Percentiles rank a stretch among this genome's conserved stretches.
These are phyloP conservation scores for Brenthis daphne DNA, from an alignment of 2,888 invertebrate species.

Conservation along the genomic window DNA sequence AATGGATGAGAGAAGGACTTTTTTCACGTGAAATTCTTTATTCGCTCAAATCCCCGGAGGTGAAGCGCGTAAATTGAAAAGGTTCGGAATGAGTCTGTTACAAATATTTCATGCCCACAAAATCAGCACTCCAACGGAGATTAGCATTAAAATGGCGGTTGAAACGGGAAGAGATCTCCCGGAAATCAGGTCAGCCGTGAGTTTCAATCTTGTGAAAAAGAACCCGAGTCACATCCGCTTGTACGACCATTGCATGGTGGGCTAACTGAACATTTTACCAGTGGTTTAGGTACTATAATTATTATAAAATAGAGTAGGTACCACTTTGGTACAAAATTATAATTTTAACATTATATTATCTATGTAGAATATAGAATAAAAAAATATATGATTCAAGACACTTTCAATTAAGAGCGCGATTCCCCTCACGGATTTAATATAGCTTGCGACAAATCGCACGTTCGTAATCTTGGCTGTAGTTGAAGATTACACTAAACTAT, in stretches of 20 bases:
- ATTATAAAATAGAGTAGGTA: too few species aligned
- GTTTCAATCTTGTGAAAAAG: slow-evolving; percentile 30
- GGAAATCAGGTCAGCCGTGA: slow-evolving; percentile 46
- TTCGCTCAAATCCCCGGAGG: slow-evolving; percentile 54
- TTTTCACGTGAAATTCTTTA: slow-evolving; percentile 53
- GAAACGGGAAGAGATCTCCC: slow-evolving; percentile 55
- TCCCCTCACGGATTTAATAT: slow-evolving; percentile 12
- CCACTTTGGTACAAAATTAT: too few species aligned
- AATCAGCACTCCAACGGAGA: slow-evolving; percentile 65
- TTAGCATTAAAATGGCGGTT: slow-evolving; percentile 72
- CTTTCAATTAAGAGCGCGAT: slow-evolving; percentile 13
- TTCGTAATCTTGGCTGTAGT: slow-evolving; percentile 6
- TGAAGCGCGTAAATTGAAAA: slow-evolving; percentile 57
- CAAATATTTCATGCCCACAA: slow-evolving; percentile 70
- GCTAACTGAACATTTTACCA: slow-evolving; percentile 20
- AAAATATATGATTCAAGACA: not conserved
- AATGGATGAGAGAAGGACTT: not conserved
- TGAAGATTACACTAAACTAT: too few species aligned
- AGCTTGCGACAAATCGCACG: slow-evolving; percentile 17
- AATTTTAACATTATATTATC: too few species aligned
- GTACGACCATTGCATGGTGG: slow-evolving; percentile 6
- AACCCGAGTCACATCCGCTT: slow-evolving; percentile 20
- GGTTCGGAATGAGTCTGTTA: slow-evolving; percentile 54
- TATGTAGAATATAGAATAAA: too few species aligned
- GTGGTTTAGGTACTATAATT: too few species aligned